Evolutionary conservation across 2,888 invertebrate species (phyloP).

Genomic region (Drosophila silvestris): DNA sequence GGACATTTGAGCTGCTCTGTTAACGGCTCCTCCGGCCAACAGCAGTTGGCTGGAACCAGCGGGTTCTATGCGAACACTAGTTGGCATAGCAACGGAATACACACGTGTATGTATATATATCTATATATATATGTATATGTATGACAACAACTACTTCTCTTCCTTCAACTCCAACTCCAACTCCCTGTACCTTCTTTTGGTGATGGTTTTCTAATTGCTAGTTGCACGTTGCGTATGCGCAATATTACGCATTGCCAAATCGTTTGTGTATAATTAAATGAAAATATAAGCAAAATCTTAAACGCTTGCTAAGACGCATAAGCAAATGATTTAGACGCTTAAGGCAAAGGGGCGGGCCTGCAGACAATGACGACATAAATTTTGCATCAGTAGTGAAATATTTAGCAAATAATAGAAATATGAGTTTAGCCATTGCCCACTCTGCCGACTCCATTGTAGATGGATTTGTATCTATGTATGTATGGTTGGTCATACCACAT

Average conservation of each 20-base stretch:
- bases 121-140: constrained; percentile 47
- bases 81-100: constrained; percentile 66
- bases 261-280: constrained; percentile 33
- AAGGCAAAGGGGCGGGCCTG: constrained; percentile 15
- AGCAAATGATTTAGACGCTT: constrained; percentile 41
- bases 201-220: constrained; percentile 54
- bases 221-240: constrained; percentile 65
- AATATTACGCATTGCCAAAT: constrained; percentile 56
- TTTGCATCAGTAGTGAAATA: constrained; percentile 63
- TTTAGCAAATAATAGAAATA: constrained; percentile 56
- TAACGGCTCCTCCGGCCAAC: constrained; percentile 18
- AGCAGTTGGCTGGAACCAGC: constrained; percentile 22
- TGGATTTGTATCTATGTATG: not conserved
- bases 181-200: constrained; percentile 6
- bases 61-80: constrained; percentile 30
- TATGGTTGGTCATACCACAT: constrained; percentile 33
- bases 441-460: constrained; percentile 11
- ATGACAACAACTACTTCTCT: not conserved
- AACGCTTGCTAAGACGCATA: constrained; percentile 35
- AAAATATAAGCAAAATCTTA: constrained; percentile 20
- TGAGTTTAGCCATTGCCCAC: constrained; percentile 28
- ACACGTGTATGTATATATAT: constrained; percentile 67
- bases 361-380: constrained; percentile 76
- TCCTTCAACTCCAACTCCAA: not conserved
- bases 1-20: constrained; percentile 67